Evolutionary conservation across 2,113 vertebrate species (phyloP).

Genomic region (Rana temporaria): DNA sequence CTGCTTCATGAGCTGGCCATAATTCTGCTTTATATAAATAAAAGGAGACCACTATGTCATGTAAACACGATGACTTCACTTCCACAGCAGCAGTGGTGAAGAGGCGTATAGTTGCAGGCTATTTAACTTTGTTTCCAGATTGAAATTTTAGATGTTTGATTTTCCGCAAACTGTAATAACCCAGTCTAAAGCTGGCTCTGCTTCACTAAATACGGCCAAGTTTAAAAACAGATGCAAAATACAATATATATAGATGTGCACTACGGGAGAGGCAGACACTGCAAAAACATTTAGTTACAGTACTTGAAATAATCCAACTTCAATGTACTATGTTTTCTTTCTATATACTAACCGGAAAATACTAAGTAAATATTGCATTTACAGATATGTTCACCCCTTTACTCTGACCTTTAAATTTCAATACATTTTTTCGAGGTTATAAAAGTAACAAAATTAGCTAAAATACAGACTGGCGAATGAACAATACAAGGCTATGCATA

Average conservation of each 20-base stretch:
- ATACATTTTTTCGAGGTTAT: too few relatives aligned
- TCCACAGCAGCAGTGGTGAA: slow-evolving; percentile 12
- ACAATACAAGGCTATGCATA: too few relatives aligned
- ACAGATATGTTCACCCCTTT: too few relatives aligned
- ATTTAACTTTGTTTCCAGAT: slow-evolving; percentile 22
- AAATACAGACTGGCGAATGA: too few relatives aligned
- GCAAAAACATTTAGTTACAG: slow-evolving; percentile 13
- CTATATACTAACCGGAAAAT: not conserved
- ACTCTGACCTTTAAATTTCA: too few relatives aligned
- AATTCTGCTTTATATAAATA: slow-evolving; percentile 17
- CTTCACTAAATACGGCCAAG: slow-evolving; percentile 24
- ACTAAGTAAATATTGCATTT: too few relatives aligned
- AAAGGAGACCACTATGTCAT: slow-evolving; percentile 16
- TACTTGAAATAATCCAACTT: not conserved
- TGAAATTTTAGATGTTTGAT: slow-evolving; percentile 35
- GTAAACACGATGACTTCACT: slow-evolving; percentile 46
- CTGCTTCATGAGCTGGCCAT: slow-evolving; percentile 23
- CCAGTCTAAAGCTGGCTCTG: not conserved
- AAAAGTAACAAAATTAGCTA: too few relatives aligned
- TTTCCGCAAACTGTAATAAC: slow-evolving; percentile 36
- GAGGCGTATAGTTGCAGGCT: slow-evolving; percentile 26
- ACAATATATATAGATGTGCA: slow-evolving; percentile 29
- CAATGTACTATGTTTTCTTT: not conserved
- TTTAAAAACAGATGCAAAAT: slow-evolving; percentile 29
- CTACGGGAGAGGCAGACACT: not conserved